These are phyloP conservation scores for Hipparchia sbordonii DNA, from an alignment of 2,888 invertebrate genomes.

Conservation along the genomic window DNA sequence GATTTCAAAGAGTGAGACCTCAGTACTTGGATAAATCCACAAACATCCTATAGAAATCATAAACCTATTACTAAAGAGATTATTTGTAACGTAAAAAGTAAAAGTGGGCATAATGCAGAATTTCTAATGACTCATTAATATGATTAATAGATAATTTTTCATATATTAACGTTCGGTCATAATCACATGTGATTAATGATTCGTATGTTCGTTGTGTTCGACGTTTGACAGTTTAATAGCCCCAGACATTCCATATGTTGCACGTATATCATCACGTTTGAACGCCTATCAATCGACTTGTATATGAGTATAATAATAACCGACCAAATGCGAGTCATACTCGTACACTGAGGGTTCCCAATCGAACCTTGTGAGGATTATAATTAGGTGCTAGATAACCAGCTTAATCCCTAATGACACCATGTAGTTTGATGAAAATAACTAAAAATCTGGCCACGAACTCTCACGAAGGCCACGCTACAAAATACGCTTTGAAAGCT, in stretches of 20 bases:
- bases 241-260: constrained; percentile 1
- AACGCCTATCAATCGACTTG: not conserved
- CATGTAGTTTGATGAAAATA: too few relatives aligned
- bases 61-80: not conserved
- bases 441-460: too few relatives aligned
- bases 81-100: constrained; percentile 22
- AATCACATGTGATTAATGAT: constrained; percentile 18
- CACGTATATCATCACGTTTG: not conserved
- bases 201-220: constrained; percentile 18
- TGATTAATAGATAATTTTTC: constrained; percentile 23
- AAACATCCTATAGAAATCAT: not conserved
- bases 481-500: too few relatives aligned
- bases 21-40: too few relatives aligned
- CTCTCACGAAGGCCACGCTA: too few relatives aligned
- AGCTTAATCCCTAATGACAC: too few relatives aligned
- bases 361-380: too few relatives aligned
- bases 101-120: constrained; percentile 23
- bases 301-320: too few relatives aligned
- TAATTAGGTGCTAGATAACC: too few relatives aligned
- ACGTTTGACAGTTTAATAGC: constrained; percentile 29
- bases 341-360: too few relatives aligned
- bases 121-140: constrained; percentile 26
- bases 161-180: constrained; percentile 2
- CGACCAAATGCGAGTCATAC: too few relatives aligned
- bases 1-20: too few relatives aligned